A percentile compares a stretch with the other conserved stretches of the same genome.
phyloP scores from a whole-genome alignment of 2,797 vertebrate species.

The Sebastes nivosus region DNA sequence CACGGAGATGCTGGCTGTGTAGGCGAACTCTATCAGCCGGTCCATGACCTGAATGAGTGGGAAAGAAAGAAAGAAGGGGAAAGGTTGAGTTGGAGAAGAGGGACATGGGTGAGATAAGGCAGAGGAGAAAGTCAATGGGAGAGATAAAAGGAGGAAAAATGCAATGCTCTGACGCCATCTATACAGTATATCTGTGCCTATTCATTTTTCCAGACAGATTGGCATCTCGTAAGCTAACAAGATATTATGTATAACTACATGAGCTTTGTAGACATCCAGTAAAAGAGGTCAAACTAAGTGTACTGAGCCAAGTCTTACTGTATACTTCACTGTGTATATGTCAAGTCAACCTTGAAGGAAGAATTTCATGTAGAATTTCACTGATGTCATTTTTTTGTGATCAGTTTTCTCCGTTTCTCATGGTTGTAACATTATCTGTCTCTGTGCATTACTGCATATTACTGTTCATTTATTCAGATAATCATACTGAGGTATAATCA shows the following conservation, averaged over 20 bases:
- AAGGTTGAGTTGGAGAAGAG: neutral
- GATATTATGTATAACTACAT: neutral
- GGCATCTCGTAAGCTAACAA: neutral
- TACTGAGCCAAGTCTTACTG: neutral
- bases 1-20: constrained; percentile 95
- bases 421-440: neutral
- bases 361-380: neutral
- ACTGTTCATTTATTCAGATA: neutral
- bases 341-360: neutral
- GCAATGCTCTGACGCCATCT: neutral
- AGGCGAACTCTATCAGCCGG: constrained; percentile 92
- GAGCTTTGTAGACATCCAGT: neutral
- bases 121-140: neutral
- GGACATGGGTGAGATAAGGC: neutral
- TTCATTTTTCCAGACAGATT: neutral
- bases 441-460: neutral
- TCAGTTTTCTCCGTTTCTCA: neutral
- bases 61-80: neutral
- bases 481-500: neutral
- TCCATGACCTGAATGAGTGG: constrained; percentile 87
- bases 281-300: constrained; percentile 17
- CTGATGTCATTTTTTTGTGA: too few species aligned
- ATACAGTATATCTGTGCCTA: neutral
- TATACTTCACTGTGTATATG: neutral
- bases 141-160: neutral